Evolutionary conservation across 2,888 invertebrate species (phyloP), one percentile per base, ranked within the genome.

Genomic region (Acrobeloides nanus): DNA sequence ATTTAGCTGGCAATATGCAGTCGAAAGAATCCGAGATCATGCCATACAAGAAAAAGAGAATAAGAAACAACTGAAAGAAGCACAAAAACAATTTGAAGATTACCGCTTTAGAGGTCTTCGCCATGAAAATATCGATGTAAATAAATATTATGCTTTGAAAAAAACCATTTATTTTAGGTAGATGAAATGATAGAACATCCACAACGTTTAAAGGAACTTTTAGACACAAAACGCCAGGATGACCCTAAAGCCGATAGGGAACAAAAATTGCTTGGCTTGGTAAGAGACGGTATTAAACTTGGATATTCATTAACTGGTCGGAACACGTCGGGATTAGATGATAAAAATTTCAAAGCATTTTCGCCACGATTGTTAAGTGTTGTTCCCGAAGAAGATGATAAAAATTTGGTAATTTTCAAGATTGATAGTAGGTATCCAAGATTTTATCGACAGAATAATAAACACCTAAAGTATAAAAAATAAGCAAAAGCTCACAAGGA

Each of bases 341-440:
- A 66, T 20, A 71, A 68, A 48, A 70, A 65, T 1, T 37, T 70
- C 46, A 68, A 64, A 39, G 46, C 68, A 41, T 57, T 53, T 29
- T 70, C 69, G 1, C 70, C 70, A 20, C 46, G 70, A 39, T 50
- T 70, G 42, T 56, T 70, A 51, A 61, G 60, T 10, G 51, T 70
- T 18, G 59, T 67, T 26, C 66, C 68, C 7, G 70, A 68, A 17
- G 55, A 64, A 20, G 64, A 63, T 6, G 12, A 44, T 12, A 38
- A 44, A 3, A 27, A 44, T 8, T 35, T 46, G 42, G 42, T 41
- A n/a, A n/a, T n/a, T n/a, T n/a, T n/a, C n/a, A n/a, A n/a, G n/a
- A n/a, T n/a, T n/a, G n/a, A n/a, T n/a, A n/a, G n/a, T n/a, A n/a
- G n/a, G n/a, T n/a, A n/a, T n/a, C n/a, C n/a, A n/a, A n/a, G n/a